Conservation (phyloP, 2,888 invertebrate genomes). For the Furcula furcula region DNA sequence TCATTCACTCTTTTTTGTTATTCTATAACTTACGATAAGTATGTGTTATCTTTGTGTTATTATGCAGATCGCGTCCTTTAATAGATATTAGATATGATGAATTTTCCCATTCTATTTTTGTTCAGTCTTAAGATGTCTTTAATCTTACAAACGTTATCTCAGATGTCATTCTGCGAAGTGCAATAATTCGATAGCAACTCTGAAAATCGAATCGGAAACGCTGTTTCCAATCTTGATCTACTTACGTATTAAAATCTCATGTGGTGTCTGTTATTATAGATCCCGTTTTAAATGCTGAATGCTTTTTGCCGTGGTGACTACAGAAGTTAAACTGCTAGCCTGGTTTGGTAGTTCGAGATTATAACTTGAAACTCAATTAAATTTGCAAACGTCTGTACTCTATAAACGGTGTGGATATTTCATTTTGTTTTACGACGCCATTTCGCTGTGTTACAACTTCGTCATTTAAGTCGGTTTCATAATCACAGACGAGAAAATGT, state of each 20-base stretch:
- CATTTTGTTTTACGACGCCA: slow-evolving; percentile 53
- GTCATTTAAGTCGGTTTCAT: slow-evolving; percentile 23
- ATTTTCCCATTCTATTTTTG: slow-evolving; percentile 9
- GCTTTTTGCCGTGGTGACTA: no score
- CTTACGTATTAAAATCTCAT: no score
- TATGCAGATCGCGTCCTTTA: no score
- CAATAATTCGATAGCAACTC: slow-evolving; percentile 26
- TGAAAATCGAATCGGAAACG: no score
- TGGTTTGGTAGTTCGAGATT: no score
- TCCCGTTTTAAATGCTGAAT: no score
- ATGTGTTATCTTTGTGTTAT: no score
- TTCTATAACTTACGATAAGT: no score
- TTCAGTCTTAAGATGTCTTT: slow-evolving; percentile 4
- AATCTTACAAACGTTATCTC: slow-evolving; percentile 9
- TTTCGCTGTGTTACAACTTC: slow-evolving; percentile 41
- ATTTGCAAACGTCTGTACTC: slow-evolving; percentile 15
- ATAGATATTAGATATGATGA: not conserved
- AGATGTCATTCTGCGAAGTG: slow-evolving; percentile 12
- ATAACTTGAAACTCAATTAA: slow-evolving; percentile 15
- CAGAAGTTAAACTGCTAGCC: no score
- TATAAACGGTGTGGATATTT: slow-evolving; percentile 39
- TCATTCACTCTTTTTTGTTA: no score
- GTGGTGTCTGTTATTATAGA: no score
- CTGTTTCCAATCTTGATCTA: no score
- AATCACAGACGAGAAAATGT: slow-evolving; percentile 40